Evolutionary conservation across 2,113 vertebrate species (phyloP).

Genomic region (Heptranchias perlo): DNA sequence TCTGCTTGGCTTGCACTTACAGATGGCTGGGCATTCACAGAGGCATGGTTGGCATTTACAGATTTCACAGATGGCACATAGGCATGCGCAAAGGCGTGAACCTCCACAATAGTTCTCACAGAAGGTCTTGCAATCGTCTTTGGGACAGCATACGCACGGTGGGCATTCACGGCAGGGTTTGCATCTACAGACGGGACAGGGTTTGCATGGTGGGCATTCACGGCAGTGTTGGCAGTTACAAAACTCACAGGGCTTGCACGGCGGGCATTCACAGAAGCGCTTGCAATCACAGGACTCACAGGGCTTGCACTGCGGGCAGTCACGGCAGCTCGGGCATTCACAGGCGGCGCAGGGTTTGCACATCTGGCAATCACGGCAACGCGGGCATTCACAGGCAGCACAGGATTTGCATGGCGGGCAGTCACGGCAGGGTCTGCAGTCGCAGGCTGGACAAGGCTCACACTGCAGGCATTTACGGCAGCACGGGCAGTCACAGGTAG

Average conservation of each 20-base stretch:
- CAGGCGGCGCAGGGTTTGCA: neutral
- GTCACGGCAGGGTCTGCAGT: constrained; percentile 12
- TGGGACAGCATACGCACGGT: neutral
- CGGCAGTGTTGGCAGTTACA: neutral
- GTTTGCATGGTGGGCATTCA: neutral
- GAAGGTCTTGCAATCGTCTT: neutral
- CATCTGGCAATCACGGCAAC: neutral
- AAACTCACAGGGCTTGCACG: neutral
- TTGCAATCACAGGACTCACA: constrained; percentile 19
- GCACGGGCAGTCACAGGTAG: neutral
- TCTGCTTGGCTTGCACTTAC: neutral
- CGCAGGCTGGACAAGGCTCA: neutral
- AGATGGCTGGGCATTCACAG: neutral
- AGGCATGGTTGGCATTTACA: neutral
- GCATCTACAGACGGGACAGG: neutral
- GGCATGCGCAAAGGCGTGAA: neutral
- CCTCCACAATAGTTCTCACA: neutral
- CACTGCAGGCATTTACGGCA: neutral
- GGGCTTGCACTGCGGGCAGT: neutral
- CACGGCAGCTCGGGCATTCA: neutral
- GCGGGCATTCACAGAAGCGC: neutral
- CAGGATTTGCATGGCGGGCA: neutral
- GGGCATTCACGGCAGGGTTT: neutral
- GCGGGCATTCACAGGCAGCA: neutral
- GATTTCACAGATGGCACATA: neutral